phyloP scores from a whole-genome alignment of 2,888 invertebrate genomes.

The Pollenia labialis region DNA sequence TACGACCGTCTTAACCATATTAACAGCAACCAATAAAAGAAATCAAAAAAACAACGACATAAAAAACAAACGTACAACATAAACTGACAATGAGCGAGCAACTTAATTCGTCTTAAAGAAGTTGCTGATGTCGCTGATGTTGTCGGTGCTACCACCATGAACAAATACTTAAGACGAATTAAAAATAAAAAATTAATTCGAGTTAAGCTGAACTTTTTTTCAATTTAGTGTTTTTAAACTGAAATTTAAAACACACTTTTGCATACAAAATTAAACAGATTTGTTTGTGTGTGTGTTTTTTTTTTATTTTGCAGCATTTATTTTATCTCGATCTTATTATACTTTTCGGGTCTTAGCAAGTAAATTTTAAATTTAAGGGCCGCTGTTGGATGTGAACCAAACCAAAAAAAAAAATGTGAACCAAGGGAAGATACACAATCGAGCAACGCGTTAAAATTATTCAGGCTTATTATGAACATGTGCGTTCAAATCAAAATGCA shows the following conservation, averaged over 20 bases:
- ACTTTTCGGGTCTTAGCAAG: constrained; percentile 36
- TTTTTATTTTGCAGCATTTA: constrained; percentile 34
- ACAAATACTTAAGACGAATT: constrained; percentile 44
- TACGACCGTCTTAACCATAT: constrained; percentile 19
- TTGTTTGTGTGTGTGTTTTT: neutral
- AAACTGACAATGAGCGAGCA: constrained; percentile 60
- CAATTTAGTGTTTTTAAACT: constrained; percentile 6
- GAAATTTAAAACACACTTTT: constrained; percentile 62
- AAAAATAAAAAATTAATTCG: constrained; percentile 34
- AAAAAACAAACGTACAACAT: constrained; percentile 16
- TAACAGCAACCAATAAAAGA: neutral
- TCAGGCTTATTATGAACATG: no score
- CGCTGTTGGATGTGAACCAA: no score
- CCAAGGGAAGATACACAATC: no score
- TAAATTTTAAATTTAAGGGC: no score
- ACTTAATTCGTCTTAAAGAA: constrained; percentile 68
- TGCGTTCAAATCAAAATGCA: no score
- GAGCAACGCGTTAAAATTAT: no score
- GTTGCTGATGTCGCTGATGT: constrained; percentile 7
- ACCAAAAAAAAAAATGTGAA: no score
- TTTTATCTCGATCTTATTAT: constrained; percentile 58
- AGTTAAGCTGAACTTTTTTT: neutral
- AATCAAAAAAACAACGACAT: constrained; percentile 12
- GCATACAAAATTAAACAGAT: constrained; percentile 41
- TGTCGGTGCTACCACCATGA: constrained; percentile 14